These are phyloP conservation scores for Vireo griseus DNA, from an alignment of 2,797 vertebrate genomes.

Conservation along the genomic window DNA sequence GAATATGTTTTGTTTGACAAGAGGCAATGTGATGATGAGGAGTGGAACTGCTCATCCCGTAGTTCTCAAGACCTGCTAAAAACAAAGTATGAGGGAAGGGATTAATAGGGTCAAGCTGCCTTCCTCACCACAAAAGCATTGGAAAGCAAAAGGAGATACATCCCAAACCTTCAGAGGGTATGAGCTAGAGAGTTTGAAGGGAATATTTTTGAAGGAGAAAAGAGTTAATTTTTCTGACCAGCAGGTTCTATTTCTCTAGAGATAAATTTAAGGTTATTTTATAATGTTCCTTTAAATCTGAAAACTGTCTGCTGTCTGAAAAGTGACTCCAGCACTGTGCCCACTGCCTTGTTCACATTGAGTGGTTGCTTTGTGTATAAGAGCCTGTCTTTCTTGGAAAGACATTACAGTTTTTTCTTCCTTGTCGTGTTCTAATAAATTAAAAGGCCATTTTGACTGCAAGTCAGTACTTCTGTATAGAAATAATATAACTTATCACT, in stretches of 20 bases:
- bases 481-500: slow-evolving; percentile 48
- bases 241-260: not conserved
- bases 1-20: not conserved
- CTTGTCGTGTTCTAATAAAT: slow-evolving; percentile 4
- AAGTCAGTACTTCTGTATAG: slow-evolving; percentile 40
- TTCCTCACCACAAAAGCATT: not conserved
- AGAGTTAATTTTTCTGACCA: not conserved
- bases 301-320: not conserved
- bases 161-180: not conserved
- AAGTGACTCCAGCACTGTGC: not conserved
- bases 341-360: not conserved
- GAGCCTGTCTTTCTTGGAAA: not conserved
- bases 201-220: not conserved
- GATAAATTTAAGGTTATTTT: not conserved
- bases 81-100: not conserved
- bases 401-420: not conserved
- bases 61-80: not conserved
- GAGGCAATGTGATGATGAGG: not conserved
- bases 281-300: not conserved
- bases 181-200: not conserved
- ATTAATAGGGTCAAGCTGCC: not conserved
- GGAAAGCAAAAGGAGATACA: not conserved
- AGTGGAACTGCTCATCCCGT: not conserved
- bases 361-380: not conserved
- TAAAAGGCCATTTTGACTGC: slow-evolving; percentile 17